phyloP scores from a whole-genome alignment of 2,113 vertebrate species.

The Lasiurus borealis region DNA sequence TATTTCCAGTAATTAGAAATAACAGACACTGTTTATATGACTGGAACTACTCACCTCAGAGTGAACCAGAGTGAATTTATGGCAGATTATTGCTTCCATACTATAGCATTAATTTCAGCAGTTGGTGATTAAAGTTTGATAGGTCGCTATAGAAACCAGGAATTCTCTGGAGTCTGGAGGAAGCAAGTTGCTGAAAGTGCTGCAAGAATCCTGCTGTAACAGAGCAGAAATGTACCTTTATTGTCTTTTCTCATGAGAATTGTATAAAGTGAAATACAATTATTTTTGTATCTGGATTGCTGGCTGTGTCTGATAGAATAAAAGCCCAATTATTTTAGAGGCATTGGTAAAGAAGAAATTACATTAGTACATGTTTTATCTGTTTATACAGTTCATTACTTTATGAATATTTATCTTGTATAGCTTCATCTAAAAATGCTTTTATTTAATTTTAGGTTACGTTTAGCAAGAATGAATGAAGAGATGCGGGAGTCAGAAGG shows the following conservation, averaged over 20 bases:
- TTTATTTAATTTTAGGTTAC: conserved; percentile 89
- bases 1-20: conserved; percentile 8
- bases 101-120: not conserved
- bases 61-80: not conserved
- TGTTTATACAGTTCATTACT: conserved; percentile 9
- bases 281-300: not conserved
- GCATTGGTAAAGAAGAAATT: not conserved
- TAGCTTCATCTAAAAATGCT: conserved; percentile 46
- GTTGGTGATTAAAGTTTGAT: not conserved
- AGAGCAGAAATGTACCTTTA: not conserved
- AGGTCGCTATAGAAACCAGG: not conserved
- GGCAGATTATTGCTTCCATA: not conserved
- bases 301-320: not conserved
- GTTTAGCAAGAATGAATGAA: conserved; percentile 99
- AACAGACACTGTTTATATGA: not conserved
- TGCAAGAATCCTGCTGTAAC: not conserved
- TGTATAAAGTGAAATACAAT: not conserved
- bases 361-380: not conserved
- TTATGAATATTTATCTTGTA: conserved; percentile 18
- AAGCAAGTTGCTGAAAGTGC: not conserved
- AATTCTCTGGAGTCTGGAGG: conserved; percentile 1
- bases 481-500: conserved; percentile 99
- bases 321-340: not conserved
- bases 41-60: not conserved
- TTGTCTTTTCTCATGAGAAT: not conserved